Percentiles rank a stretch among this genome's conserved stretches.
phyloP scores from a whole-genome alignment of 2,888 invertebrate genomes.

The Thyatira batis region DNA sequence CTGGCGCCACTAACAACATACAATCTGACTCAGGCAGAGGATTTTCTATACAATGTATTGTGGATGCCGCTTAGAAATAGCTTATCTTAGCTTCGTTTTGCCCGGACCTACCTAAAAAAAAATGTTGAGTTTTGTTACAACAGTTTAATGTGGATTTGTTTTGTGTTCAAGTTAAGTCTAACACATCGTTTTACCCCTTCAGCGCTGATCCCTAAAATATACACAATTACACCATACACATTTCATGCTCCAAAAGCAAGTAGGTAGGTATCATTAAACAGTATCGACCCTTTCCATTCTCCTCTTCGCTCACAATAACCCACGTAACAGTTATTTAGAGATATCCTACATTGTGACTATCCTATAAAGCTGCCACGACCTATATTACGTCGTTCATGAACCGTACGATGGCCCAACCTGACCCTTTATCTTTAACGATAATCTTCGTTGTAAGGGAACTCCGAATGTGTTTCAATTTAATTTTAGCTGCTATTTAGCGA shows the following conservation, averaged over 20 bases:
- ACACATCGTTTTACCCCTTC: too few relatives aligned
- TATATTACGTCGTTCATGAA: constrained; percentile 22
- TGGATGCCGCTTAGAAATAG: too few relatives aligned
- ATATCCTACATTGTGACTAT: constrained; percentile 18
- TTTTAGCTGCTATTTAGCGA: constrained; percentile 26
- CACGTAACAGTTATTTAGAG: constrained; percentile 15
- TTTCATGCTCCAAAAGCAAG: neutral
- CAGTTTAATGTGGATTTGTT: too few relatives aligned
- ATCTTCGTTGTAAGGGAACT: constrained; percentile 22
- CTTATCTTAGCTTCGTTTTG: too few relatives aligned
- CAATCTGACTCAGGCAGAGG: neutral
- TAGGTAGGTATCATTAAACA: neutral
- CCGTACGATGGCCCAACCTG: constrained; percentile 12
- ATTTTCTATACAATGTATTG: too few relatives aligned
- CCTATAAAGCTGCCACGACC: constrained; percentile 11
- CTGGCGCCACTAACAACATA: neutral
- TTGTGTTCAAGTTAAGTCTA: too few relatives aligned
- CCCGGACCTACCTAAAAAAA: too few relatives aligned
- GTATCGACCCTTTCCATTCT: constrained; percentile 1
- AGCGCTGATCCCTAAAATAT: too few relatives aligned
- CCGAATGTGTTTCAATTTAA: constrained; percentile 30
- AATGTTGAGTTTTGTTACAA: too few relatives aligned
- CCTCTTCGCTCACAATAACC: constrained; percentile 6
- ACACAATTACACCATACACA: neutral
- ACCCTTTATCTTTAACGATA: constrained; percentile 20